phyloP scores from a whole-genome alignment of 2,888 invertebrate species.

The Acrocyrtus sp. region DNA sequence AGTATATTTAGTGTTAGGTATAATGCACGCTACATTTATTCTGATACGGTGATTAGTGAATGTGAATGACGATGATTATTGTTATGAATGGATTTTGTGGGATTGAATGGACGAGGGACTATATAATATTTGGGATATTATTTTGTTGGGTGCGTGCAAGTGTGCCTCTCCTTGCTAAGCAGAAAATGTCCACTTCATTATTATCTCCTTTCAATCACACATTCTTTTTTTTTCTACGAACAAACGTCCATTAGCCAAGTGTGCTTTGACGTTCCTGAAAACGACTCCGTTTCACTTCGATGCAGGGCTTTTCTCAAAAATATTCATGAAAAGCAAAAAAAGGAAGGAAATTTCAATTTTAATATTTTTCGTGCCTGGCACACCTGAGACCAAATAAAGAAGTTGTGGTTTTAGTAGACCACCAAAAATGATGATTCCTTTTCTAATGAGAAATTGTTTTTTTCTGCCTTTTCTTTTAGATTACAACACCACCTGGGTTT shows the following conservation, averaged over 20 bases:
- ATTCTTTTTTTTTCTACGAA: background rate
- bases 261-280: slow-evolving; percentile 1
- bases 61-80: background rate
- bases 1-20: slow-evolving; percentile 1
- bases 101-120: background rate
- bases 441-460: background rate
- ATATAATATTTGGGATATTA: background rate
- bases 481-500: slow-evolving; percentile 62
- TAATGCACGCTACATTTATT: background rate
- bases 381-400: slow-evolving; percentile 28
- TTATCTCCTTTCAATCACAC: background rate
- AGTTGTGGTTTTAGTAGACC: background rate
- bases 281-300: slow-evolving; percentile 32
- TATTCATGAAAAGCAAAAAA: background rate
- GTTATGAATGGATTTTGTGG: background rate
- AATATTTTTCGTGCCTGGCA: slow-evolving; percentile 28
- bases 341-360: slow-evolving; percentile 5
- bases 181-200: slow-evolving; percentile 39
- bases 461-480: slow-evolving; percentile 30
- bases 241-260: slow-evolving; percentile 15
- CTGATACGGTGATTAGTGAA: background rate
- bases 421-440: background rate
- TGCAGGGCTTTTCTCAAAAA: background rate
- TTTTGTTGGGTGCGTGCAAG: slow-evolving; percentile 33
- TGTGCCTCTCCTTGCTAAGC: too few species aligned